These are phyloP conservation scores for Agapostemon virescens DNA, from an alignment of 2,888 invertebrate species.

Conservation along the genomic window DNA sequence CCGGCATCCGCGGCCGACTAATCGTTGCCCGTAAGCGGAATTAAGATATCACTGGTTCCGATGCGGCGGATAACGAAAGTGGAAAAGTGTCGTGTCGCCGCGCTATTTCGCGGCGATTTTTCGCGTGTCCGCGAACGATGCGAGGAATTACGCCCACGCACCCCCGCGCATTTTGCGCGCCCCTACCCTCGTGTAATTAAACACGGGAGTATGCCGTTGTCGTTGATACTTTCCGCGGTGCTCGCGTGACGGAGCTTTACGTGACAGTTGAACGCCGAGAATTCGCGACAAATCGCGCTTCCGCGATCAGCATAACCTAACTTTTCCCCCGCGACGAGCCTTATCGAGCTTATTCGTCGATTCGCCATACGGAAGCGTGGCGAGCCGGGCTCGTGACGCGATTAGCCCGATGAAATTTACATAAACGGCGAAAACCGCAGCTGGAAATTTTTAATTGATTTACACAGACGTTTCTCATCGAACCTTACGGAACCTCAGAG, in stretches of 20 bases:
- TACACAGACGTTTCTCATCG: too few relatives aligned
- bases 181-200: conserved; percentile 57
- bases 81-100: conserved; percentile 48
- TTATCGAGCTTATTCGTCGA: conserved; percentile 38
- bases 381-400: not conserved
- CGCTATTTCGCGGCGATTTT: conserved; percentile 54
- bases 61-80: conserved; percentile 22
- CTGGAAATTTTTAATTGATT: too few relatives aligned
- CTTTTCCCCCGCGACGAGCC: conserved; percentile 5
- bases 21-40: conserved; percentile 21
- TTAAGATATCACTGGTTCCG: conserved; percentile 24
- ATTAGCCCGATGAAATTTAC: not conserved
- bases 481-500: too few relatives aligned
- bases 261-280: conserved; percentile 49
- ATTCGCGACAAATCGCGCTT: conserved; percentile 59
- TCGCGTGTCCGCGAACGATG: conserved; percentile 49
- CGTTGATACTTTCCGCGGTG: conserved; percentile 58
- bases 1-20: not conserved
- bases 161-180: not conserved
- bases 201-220: conserved; percentile 42
- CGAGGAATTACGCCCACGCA: conserved; percentile 38
- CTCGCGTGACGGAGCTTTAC: conserved; percentile 61
- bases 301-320: conserved; percentile 39
- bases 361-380: conserved; percentile 34
- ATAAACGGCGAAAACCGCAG: too few relatives aligned